A percentile compares a stretch with the other conserved stretches of the same genome.
Conservation (phyloP, 2,113 vertebrate genomes). For the Microcebus jonahi region DNA sequence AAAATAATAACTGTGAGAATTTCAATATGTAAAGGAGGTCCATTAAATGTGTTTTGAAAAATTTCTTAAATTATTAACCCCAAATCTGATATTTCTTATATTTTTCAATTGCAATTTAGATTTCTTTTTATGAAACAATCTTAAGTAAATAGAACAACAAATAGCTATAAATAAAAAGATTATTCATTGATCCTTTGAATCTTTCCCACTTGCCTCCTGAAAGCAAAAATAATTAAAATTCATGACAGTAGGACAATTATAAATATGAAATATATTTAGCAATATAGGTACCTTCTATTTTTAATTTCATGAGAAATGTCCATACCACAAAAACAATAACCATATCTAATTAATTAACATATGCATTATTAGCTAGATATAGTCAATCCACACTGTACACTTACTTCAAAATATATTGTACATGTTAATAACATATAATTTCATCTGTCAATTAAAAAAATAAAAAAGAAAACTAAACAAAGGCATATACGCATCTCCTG, state of each 20-base stretch:
- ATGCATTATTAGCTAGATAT: background rate
- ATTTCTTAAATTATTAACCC: background rate
- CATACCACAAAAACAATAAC: background rate
- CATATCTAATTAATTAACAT: background rate
- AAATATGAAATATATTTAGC: background rate
- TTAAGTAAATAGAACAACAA: background rate
- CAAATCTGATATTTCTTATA: background rate
- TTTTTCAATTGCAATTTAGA: background rate
- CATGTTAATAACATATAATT: background rate
- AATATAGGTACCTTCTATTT: background rate
- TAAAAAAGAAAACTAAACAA: too few species aligned
- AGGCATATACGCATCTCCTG: background rate
- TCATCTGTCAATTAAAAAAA: background rate
- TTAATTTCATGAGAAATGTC: background rate
- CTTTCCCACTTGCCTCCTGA: background rate
- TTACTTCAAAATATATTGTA: background rate
- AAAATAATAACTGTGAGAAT: background rate
- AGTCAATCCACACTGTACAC: background rate
- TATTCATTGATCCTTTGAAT: background rate
- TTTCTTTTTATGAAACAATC: slow-evolving; percentile 14
- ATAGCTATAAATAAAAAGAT: background rate
- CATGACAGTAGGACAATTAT: background rate
- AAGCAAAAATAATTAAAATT: background rate
- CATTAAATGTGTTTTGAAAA: background rate
- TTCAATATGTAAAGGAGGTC: background rate